Base-by-base conservation (phyloP, 2,888 invertebrate genomes). In the Monopis laevigella region DNA sequence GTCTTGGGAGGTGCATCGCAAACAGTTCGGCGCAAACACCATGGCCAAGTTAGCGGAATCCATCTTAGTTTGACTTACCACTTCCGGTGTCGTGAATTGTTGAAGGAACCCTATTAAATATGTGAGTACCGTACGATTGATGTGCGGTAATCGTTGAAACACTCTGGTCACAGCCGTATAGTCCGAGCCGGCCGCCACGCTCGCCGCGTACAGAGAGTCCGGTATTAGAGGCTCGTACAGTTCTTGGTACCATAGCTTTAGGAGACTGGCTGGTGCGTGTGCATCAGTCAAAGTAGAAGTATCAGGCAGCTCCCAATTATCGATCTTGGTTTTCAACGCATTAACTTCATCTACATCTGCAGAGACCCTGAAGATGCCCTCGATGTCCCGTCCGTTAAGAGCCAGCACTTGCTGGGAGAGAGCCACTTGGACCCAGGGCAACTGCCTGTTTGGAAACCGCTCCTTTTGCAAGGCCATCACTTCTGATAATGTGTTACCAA, bases 21-120 rank as follows among this genome's bases (percentile, higher is more conserved):
- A 84, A 68, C 97, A 95, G 75, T 98, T 98, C 4, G 98, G 98
- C 10, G 98, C 98, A 86, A 98, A 98, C 44, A 98, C 98, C 97
- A 98, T 98, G 13, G 98, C 97, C 54, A 98, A 83, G 80, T 98
- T 98, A 47, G 93, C 95, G 1, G 96, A 95, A 73, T 98, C 98
- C 98, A 98, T 98, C 83, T 98, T 98, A 26, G 98, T 98, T 55
- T 92, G 88, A 53, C 87, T 87, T 45, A 94, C 93, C 62, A 96
- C 94, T 65, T 96, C 96, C 11, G 92, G 87, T 50, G 90, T 88
- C 45, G 95, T 90, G 78, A 97, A 97, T 62, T 93, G 92, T 88
- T 96, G 88, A 48, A 88, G 80, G 65, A 87, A 87, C 56, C 86
- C 83, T 69, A 89, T 84, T 54, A 88, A 70, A 72, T 88, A 88